Evolutionary conservation across 2,113 vertebrate species (phyloP).

Genomic region (Neotoma lepida): DNA sequence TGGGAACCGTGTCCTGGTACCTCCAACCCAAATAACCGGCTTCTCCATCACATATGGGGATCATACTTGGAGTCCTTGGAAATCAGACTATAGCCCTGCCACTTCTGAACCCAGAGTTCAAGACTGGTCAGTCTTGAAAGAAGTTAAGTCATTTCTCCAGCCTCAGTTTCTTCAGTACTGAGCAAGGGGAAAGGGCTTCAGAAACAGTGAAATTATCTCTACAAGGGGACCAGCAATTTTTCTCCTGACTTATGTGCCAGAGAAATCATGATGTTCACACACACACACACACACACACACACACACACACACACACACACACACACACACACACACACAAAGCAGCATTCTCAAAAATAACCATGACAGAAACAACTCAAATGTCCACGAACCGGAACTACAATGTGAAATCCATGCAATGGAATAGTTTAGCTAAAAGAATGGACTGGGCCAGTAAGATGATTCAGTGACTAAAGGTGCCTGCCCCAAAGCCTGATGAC

Average conservation of each 20-base stretch:
- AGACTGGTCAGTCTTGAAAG: background rate
- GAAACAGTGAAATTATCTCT: background rate
- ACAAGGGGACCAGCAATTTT: background rate
- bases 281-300: accelerated
- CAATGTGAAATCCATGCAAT: accelerated
- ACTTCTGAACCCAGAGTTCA: background rate
- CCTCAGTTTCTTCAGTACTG: background rate
- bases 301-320: background rate
- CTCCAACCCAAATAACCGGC: background rate
- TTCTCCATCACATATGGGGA: background rate
- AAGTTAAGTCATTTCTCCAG: background rate
- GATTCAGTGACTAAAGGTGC: background rate
- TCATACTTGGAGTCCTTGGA: accelerated
- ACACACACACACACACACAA: background rate
- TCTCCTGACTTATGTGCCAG: background rate
- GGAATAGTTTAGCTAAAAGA: background rate
- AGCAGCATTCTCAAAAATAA: background rate
- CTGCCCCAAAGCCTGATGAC: background rate
- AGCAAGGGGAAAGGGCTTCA: background rate
- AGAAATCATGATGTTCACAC: background rate
- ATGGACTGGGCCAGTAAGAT: background rate
- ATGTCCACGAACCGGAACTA: background rate
- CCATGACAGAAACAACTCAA: background rate
- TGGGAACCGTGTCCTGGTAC: background rate
- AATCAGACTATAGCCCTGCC: too few relatives aligned